Evolutionary conservation across 1,140 invertebrate genomes (phyloP).

Genomic region (Reticulitermes speratus): DNA sequence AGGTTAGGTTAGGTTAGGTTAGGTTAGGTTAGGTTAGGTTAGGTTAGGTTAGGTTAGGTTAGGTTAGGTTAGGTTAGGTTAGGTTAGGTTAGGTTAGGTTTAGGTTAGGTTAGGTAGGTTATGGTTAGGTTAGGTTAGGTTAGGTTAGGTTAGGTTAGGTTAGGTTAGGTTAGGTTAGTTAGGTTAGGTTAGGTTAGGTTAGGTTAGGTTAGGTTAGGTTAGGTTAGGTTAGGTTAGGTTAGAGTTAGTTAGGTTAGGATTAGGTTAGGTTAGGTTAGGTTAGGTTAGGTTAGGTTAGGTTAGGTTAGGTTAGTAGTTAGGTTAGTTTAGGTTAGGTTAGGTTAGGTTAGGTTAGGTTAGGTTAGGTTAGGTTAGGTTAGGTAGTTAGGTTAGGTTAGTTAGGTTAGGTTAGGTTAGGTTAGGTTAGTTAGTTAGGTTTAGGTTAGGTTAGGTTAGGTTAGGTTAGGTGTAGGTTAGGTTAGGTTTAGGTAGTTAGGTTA

Average conservation of each 20-base stretch:
- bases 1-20: no score
- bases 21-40: slow-evolving; percentile 34
- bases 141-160: slow-evolving; percentile 45
- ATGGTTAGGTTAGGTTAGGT: slow-evolving; percentile 41
- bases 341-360: slow-evolving; percentile 40
- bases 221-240: slow-evolving; percentile 41
- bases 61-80: slow-evolving; percentile 39
- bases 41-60: slow-evolving; percentile 42
- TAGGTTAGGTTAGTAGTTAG: no score
- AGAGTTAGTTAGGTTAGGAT: no score
- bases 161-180: slow-evolving; percentile 44
- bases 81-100: slow-evolving; percentile 41
- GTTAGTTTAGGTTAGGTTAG: slow-evolving; percentile 41
- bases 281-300: no score
- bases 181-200: slow-evolving; percentile 44
- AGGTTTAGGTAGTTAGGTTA: slow-evolving; percentile 41
- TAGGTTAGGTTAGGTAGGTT: slow-evolving; percentile 41
- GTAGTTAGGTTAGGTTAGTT: slow-evolving; percentile 41
- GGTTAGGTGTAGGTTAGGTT: slow-evolving; percentile 41
- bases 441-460: slow-evolving; percentile 45
- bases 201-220: slow-evolving; percentile 41
- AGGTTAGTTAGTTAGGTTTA: slow-evolving; percentile 44
- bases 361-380: slow-evolving; percentile 41
- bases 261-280: no score
- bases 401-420: slow-evolving; percentile 40